Evolutionary conservation across 2,797 vertebrate species (phyloP).

Genomic region (Anguilla marmorata): DNA sequence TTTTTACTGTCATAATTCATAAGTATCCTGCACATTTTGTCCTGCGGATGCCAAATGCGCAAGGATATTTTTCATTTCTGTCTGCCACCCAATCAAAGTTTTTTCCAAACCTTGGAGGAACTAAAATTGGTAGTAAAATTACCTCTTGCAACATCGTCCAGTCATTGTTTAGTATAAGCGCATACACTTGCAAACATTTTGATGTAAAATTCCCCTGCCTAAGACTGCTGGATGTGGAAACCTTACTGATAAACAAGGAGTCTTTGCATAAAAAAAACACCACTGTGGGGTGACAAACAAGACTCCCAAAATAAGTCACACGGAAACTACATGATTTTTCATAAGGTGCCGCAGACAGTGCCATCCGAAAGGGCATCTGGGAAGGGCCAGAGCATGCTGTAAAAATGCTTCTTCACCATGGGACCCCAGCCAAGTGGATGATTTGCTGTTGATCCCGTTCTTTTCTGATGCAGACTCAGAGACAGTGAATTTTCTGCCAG

Average conservation of each 20-base stretch:
- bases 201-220: not conserved
- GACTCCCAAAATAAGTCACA: not conserved
- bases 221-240: not conserved
- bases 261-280: not conserved
- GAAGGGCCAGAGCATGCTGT: not conserved
- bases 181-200: not conserved
- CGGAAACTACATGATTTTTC: not conserved
- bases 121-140: not conserved
- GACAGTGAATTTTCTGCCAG: not conserved
- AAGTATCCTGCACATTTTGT: not conserved
- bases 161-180: not conserved
- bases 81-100: not conserved
- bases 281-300: not conserved
- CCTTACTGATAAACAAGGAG: not conserved
- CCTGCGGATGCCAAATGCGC: not conserved
- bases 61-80: not conserved
- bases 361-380: not conserved
- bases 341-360: not conserved
- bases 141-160: not conserved
- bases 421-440: not conserved
- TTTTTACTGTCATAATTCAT: not conserved
- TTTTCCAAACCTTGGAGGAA: not conserved
- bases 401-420: not conserved
- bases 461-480: not conserved
- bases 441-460: not conserved